Evolutionary conservation across 2,888 invertebrate species (phyloP).

Genomic region (Polymixis flavicincta): DNA sequence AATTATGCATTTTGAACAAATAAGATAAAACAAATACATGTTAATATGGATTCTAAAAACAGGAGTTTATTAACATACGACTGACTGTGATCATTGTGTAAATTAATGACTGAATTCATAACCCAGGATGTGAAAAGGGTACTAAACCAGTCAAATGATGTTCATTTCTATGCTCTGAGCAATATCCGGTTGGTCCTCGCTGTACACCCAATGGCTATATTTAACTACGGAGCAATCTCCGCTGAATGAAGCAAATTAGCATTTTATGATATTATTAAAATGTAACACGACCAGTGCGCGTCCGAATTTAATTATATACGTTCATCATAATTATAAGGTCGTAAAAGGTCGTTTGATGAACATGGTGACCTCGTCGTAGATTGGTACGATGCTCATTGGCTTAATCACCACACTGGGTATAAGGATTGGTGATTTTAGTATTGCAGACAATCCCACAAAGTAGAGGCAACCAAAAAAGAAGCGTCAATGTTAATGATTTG

Average conservation of each 20-base stretch:
- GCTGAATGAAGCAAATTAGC: constrained; percentile 65
- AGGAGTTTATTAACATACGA: constrained; percentile 40
- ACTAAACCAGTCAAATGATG: constrained; percentile 71
- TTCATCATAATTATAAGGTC: constrained; percentile 46
- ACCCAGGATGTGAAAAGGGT: constrained; percentile 67
- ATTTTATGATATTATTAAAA: constrained; percentile 53
- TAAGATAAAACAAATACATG: constrained; percentile 5
- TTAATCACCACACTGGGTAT: not conserved
- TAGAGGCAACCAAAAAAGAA: not conserved
- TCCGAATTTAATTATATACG: constrained; percentile 35
- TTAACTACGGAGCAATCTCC: constrained; percentile 67
- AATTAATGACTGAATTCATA: constrained; percentile 67
- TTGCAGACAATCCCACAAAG: not conserved
- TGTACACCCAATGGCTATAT: constrained; percentile 69
- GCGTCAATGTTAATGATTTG: not conserved
- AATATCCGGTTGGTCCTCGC: constrained; percentile 74
- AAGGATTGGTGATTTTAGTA: not conserved
- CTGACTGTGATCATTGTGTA: constrained; percentile 64
- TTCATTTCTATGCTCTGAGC: constrained; percentile 76
- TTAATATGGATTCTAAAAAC: constrained; percentile 15
- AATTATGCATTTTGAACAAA: constrained; percentile 14
- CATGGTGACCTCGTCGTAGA: not conserved
- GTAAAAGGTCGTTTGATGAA: constrained; percentile 24
- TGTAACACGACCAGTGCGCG: constrained; percentile 35
- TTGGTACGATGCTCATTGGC: not conserved